phyloP scores from a whole-genome alignment of 2,113 vertebrate species.

The Pyrgilauda ruficollis region DNA sequence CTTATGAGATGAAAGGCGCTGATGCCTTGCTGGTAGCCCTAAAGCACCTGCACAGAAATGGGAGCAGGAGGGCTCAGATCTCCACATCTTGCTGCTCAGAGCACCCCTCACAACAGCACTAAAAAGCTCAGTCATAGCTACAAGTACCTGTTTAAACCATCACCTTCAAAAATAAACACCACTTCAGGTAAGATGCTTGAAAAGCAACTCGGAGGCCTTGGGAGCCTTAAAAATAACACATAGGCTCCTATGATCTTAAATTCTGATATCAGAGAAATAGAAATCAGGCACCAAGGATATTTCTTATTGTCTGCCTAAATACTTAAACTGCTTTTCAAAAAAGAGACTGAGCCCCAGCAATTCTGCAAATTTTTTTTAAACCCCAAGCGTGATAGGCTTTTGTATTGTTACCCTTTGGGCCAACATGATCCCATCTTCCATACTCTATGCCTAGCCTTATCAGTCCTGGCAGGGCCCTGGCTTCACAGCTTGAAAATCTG shows the following conservation, averaged over 20 bases:
- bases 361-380: background rate
- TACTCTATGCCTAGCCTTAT: background rate
- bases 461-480: background rate
- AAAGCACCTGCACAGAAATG: background rate
- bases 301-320: background rate
- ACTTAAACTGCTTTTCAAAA: background rate
- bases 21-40: background rate
- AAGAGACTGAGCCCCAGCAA: background rate
- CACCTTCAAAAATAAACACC: background rate
- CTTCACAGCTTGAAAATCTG: conserved; percentile 35
- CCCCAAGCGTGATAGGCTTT: background rate
- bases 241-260: background rate
- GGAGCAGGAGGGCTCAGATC: background rate
- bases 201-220: background rate
- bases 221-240: background rate
- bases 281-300: background rate
- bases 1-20: background rate
- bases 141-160: background rate
- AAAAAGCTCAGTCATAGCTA: background rate
- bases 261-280: background rate
- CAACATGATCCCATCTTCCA: background rate
- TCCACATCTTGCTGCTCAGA: background rate
- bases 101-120: background rate
- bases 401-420: background rate
- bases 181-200: background rate